phyloP scores from a whole-genome alignment of 1,140 invertebrate species.

The Chlorops oryzae region DNA sequence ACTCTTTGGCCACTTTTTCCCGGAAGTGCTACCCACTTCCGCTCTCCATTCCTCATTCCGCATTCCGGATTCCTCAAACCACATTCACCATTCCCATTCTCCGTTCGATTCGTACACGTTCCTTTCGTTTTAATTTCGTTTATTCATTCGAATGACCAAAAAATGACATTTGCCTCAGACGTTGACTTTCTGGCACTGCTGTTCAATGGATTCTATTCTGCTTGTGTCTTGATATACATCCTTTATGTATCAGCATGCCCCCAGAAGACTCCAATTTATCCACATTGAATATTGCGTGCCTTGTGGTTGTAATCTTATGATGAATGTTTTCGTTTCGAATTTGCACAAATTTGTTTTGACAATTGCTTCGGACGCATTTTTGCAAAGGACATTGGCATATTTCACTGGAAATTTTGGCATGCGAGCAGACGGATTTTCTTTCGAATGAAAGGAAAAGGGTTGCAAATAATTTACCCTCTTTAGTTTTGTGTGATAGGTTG shows the following conservation, averaged over 20 bases:
- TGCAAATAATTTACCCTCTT: neutral
- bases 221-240: constrained; percentile 19
- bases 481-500: neutral
- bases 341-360: constrained; percentile 40
- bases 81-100: constrained; percentile 10
- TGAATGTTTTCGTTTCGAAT: constrained; percentile 36
- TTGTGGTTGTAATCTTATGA: constrained; percentile 28
- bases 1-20: neutral
- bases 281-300: neutral
- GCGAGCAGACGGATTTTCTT: too few species aligned
- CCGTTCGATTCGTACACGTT: constrained; percentile 14
- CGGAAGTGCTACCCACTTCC: neutral
- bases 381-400: neutral
- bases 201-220: constrained; percentile 4
- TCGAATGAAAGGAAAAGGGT: neutral
- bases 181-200: too few species aligned
- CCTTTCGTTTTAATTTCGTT: constrained; percentile 44
- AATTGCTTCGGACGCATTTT: constrained; percentile 14
- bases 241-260: constrained; percentile 20
- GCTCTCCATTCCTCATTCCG: constrained; percentile 2
- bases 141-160: constrained; percentile 46
- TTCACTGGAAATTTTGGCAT: neutral
- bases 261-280: constrained; percentile 4
- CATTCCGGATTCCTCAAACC: neutral
- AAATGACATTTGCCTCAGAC: constrained; percentile 45